Percentiles rank a stretch among this genome's conserved stretches.
phyloP scores from a whole-genome alignment of 2,113 vertebrate genomes.

The Daboia siamensis region DNA sequence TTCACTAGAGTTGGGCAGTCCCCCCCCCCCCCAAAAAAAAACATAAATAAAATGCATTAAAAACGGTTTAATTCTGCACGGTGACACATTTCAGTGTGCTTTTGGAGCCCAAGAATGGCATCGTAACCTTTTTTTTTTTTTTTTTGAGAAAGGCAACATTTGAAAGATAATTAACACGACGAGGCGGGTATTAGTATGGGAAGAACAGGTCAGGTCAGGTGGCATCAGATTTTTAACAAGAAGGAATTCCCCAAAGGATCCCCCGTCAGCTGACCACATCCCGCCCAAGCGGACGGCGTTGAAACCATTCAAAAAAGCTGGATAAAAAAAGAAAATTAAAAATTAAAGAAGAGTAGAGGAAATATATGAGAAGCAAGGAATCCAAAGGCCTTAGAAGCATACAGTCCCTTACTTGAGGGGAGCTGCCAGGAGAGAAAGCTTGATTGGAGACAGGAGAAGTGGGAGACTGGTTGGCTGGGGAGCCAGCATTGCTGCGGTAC shows the following conservation, averaged over 20 bases:
- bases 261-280: not conserved
- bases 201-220: not conserved
- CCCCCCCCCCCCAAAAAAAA: not conserved
- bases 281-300: not conserved
- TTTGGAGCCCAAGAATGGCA: not conserved
- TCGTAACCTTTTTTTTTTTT: not conserved
- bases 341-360: not conserved
- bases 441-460: slow-evolving; percentile 99
- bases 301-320: not conserved
- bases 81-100: not conserved
- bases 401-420: slow-evolving; percentile 93
- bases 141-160: not conserved
- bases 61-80: not conserved
- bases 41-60: not conserved
- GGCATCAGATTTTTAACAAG: not conserved
- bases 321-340: not conserved
- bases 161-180: not conserved
- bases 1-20: not conserved
- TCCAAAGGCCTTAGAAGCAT: slow-evolving; percentile 61
- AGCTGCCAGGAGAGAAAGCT: slow-evolving; percentile 98
- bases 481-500: slow-evolving; percentile 96
- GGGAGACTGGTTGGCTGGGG: slow-evolving; percentile 99
- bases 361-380: not conserved
- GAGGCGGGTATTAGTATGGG: not conserved
- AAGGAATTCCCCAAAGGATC: not conserved